Conservation (phyloP, 2,888 invertebrate genomes). For the Mylabris sibirica region DNA sequence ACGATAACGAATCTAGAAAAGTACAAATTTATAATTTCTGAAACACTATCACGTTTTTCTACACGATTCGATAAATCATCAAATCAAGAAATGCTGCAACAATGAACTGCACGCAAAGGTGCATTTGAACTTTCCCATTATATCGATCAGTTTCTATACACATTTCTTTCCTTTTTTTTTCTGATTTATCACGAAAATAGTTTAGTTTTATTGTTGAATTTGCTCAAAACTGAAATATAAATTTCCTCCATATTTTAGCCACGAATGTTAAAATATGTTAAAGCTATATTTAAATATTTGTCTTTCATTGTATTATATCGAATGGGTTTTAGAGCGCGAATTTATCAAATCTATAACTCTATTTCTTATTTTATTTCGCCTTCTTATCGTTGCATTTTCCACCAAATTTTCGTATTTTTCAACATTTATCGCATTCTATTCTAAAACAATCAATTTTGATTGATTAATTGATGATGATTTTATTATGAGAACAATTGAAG, state of each 20-base stretch:
- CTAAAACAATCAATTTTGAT: no score
- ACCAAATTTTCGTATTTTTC: no score
- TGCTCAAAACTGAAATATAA: neutral
- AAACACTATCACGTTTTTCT: neutral
- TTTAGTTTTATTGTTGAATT: neutral
- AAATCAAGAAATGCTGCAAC: neutral
- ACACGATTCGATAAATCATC: neutral
- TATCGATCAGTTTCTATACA: neutral
- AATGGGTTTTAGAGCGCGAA: neutral
- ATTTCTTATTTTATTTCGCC: no score
- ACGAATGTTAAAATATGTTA: no score
- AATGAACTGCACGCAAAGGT: neutral
- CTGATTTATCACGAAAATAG: neutral
- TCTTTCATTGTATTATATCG: neutral
- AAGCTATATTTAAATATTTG: neutral
- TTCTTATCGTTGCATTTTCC: no score
- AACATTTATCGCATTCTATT: no score
- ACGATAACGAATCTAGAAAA: neutral
- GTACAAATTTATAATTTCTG: neutral
- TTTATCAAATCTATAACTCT: neutral
- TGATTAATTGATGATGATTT: neutral
- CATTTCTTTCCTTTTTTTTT: neutral
- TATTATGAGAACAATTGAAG: neutral
- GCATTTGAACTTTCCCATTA: neutral
- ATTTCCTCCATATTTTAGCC: neutral